Base-by-base conservation (phyloP, 2,888 invertebrate species). In the Lucinisca nassula region DNA sequence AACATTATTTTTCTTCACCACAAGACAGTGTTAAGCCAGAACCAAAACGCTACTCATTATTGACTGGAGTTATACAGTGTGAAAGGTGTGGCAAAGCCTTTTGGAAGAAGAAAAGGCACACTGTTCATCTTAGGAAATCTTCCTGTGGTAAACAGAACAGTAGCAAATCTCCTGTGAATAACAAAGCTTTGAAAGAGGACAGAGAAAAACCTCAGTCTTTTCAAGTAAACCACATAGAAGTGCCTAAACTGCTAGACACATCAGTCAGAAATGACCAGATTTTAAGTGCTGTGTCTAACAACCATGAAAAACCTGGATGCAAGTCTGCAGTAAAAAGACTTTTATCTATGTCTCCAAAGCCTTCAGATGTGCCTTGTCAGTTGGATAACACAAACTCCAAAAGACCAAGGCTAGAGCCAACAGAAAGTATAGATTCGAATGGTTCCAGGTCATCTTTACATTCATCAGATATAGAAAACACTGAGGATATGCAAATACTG, bases 31-130 rank as follows among this genome's bases (percentile, higher is more conserved):
- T 61, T 27, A 35, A 35, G 6, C 1, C 4, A n/a, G 74, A 74
- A 17, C 74, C 74, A 27, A 35, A 76, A 35, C 38, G 37, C 17
- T 89, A 72, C 82, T 80, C 89, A 14, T 45, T 89, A n/a, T 32
- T 70, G 0, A 89, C 89, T 51, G 89, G 89, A 4, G 83, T 89
- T 2, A 85, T 78, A 35, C 77, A 78, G n/a, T 89, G 89, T 87
- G 61, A 78, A 6, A 85, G 87, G n/a, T 93, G 93, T 84, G 67
- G 82, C 0, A 89, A 84, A 37, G 82, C 70, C 3, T 93, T 93
- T 72, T 92, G 92, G 92, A 92, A 93, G 67, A 83, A 82, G 70
- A 73, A 45, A 21, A 87, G 78, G 27, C 90, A 85, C 37, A 58
- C 51, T 10, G 55, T 73, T n/a, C 92, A 92, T 75, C 45, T 49